phyloP scores from a whole-genome alignment of 2,113 vertebrate species.

The Acanthochromis polyacanthus region DNA sequence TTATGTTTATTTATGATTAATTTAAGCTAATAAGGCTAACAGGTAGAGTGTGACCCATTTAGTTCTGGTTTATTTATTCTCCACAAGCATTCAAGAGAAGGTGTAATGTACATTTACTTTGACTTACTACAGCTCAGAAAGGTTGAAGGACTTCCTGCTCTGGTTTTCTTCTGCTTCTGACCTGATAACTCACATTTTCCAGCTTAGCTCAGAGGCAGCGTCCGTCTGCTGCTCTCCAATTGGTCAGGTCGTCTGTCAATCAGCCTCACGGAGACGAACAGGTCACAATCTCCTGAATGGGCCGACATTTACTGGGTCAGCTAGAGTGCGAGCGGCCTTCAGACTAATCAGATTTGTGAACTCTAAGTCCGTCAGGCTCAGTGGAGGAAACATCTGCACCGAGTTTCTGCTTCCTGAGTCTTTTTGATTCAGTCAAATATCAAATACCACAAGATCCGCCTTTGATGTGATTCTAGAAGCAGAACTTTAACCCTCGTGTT shows the following conservation, averaged over 20 bases:
- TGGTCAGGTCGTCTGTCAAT: constrained; percentile 41
- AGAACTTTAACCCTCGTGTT: not conserved
- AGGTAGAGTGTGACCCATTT: too few species aligned
- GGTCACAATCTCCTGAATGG: constrained; percentile 36
- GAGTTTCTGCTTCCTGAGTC: not conserved
- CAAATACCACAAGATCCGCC: not conserved
- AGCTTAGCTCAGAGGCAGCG: not conserved
- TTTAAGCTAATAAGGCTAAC: too few species aligned
- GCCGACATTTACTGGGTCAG: constrained; percentile 47
- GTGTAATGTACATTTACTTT: too few species aligned
- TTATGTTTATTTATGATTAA: too few species aligned
- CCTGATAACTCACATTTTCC: constrained; percentile 22
- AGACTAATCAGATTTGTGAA: constrained; percentile 45
- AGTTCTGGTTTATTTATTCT: too few species aligned
- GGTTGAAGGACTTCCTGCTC: too few species aligned
- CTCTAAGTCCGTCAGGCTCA: constrained; percentile 29
- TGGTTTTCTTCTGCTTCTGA: not conserved
- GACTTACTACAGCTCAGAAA: too few species aligned
- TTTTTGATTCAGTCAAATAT: constrained; percentile 2
- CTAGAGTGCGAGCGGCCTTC: not conserved
- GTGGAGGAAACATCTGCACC: constrained; percentile 27
- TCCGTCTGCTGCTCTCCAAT: constrained; percentile 21
- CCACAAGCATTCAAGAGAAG: too few species aligned
- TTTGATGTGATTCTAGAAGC: too few species aligned
- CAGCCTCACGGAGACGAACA: constrained; percentile 2